These are phyloP conservation scores for Bombylius major DNA, from an alignment of 2,888 invertebrate species.

Conservation along the genomic window DNA sequence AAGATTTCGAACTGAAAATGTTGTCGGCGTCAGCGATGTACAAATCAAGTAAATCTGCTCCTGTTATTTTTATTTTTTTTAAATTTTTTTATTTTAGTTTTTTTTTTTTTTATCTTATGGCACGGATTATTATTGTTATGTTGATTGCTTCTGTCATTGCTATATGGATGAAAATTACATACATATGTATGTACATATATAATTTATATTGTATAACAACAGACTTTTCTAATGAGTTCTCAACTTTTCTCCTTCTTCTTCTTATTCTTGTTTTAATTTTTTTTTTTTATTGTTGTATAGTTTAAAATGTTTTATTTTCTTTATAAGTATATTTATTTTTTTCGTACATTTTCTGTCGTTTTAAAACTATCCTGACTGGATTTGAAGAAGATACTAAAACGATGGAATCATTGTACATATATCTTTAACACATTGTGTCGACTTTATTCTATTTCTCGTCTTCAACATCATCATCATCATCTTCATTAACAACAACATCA, in stretches of 20 bases:
- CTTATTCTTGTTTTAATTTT: background rate
- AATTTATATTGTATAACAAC: too few relatives aligned
- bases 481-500: background rate
- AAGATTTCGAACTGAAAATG: background rate
- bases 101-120: background rate
- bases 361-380: too few relatives aligned
- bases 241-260: background rate
- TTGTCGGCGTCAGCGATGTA: too few relatives aligned
- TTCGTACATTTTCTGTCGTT: too few relatives aligned
- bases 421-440: background rate
- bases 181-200: too few relatives aligned
- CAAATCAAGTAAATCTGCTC: background rate
- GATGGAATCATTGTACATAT: background rate
- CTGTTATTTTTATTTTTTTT: background rate
- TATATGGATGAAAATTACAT: too few relatives aligned
- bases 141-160: background rate
- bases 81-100: background rate
- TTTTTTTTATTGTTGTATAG: too few relatives aligned
- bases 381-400: too few relatives aligned
- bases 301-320: too few relatives aligned
- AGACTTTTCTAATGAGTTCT: background rate
- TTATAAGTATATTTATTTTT: background rate
- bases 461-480: background rate
- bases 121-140: background rate
- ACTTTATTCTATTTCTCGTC: background rate